Evolutionary conservation across 2,113 vertebrate genomes (phyloP), one percentile per base, ranked within the genome.

Genomic region (Crotophaga sulcirostris): DNA sequence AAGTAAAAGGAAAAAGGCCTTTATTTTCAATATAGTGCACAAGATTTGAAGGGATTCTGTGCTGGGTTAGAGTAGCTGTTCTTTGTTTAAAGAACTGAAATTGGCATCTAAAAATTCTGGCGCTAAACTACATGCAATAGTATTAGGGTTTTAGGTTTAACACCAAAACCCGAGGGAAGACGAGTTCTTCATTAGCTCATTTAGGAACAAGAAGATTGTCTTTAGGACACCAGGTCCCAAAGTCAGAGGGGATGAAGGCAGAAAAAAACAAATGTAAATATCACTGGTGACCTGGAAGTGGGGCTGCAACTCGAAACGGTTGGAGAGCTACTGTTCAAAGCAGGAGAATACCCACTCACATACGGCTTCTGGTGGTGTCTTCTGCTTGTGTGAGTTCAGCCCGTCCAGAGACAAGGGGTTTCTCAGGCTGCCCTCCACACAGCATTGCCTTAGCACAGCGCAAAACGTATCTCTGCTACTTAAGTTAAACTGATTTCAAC

Each of bases 371-470:
- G 51, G 44, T 21, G 34, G 28, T 23, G 42, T 12, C n/a, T n/a
- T 9, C 34, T 15, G 20, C 40, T 2, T 0, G 38, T 5, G 3
- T 0, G 5, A 76, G 44, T 12, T 67, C 40, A 18, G 44, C 28
- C 26, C 33, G 64, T 52, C 47, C 64, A 36, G 33, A 47, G 54
- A 40, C 14, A 29, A 49, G 44, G 20, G 49, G 45, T 36, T 42
- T 23, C 3, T 1, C 64, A 8, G 45, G 3, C n/a, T 1, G 2
- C 84, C 56, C 34, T 4, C 23, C 3, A 33, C 2, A 15, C 38
- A 63, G n/a, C 11, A 1, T 2, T 31, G 64, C 11, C 0, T 21
- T 7, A 62, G 55, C 4, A 5, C 0, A 0, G 40, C 11, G 14
- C 42, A 18, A 47, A 82, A 69, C 2, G 0, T 9, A 56, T 59